phyloP scores from a whole-genome alignment of 2,113 vertebrate genomes.

The Gopherus evgoodei region DNA sequence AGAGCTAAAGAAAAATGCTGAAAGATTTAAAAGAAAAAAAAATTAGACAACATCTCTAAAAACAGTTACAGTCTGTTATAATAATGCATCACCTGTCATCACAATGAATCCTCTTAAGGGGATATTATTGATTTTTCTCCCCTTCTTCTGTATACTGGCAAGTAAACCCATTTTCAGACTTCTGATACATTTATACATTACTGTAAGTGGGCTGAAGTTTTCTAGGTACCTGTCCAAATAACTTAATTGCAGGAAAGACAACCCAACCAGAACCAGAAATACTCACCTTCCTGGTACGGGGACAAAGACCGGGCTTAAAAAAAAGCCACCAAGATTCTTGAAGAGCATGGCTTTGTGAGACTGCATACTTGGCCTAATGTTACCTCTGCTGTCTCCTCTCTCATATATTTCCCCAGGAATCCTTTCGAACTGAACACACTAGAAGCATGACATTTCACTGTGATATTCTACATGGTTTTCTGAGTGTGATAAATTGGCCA shows the following conservation, averaged over 20 bases:
- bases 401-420: not conserved
- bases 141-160: not conserved
- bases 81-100: rapidly evolving
- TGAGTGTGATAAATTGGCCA: not conserved
- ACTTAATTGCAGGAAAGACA: not conserved
- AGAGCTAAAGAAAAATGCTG: not conserved
- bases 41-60: not conserved
- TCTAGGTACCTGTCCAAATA: not conserved
- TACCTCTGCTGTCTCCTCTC: not conserved
- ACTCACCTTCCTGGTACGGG: not conserved
- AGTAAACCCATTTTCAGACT: not conserved
- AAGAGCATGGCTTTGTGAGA: not conserved
- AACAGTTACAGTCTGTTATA: not conserved
- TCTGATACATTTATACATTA: not conserved
- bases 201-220: not conserved
- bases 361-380: not conserved
- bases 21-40: not conserved
- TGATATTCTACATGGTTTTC: not conserved
- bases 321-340: not conserved
- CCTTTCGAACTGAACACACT: not conserved
- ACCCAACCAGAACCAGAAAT: not conserved
- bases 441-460: not conserved
- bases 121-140: not conserved
- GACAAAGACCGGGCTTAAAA: not conserved
- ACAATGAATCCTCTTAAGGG: not conserved